These are phyloP conservation scores for Oscheius sp. DNA, from an alignment of 2,888 invertebrate species.

Conservation along the genomic window DNA sequence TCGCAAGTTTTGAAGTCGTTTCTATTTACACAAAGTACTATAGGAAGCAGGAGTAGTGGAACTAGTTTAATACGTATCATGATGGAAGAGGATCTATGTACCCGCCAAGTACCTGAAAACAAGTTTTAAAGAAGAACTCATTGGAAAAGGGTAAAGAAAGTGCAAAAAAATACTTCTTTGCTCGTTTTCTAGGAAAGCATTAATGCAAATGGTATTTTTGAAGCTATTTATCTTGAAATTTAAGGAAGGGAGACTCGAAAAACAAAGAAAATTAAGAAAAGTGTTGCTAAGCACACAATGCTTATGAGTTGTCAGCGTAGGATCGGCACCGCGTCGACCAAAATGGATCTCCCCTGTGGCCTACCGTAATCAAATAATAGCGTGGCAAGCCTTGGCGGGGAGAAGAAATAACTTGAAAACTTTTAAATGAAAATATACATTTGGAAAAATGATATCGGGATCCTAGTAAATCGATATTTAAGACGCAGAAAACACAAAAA, in stretches of 20 bases:
- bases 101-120: conserved; percentile 1
- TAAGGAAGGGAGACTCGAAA: too few species aligned
- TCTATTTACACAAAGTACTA: conserved; percentile 60
- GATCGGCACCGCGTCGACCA: not conserved
- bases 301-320: conserved; percentile 29
- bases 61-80: not conserved
- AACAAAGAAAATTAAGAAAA: not conserved
- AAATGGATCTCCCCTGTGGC: not conserved
- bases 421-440: too few species aligned
- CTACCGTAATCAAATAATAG: conserved; percentile 28
- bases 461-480: too few species aligned
- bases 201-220: too few species aligned
- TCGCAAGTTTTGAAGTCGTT: conserved; percentile 72
- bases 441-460: too few species aligned
- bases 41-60: not conserved
- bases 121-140: not conserved
- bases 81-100: not conserved
- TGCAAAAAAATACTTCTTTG: not conserved
- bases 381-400: not conserved
- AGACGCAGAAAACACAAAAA: too few species aligned
- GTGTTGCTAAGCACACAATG: not conserved
- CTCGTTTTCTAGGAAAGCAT: not conserved
- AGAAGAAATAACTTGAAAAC: too few species aligned
- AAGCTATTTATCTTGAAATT: too few species aligned
- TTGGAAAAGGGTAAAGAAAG: not conserved